These are phyloP conservation scores for Oppia nitens DNA, from an alignment of 1,140 invertebrate species.

Conservation along the genomic window DNA sequence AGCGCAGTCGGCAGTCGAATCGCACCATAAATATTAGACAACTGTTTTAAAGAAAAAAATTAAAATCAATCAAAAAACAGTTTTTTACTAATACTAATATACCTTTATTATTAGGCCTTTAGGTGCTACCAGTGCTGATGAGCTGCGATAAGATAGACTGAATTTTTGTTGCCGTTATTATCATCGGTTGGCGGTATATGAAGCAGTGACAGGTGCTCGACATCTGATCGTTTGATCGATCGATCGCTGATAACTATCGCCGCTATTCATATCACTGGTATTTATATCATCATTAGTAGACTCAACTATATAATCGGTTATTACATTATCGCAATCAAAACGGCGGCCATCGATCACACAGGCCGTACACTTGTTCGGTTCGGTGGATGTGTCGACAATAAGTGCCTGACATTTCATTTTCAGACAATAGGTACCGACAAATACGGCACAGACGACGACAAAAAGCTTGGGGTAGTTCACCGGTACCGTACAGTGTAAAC, in stretches of 20 bases:
- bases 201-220: slow-evolving; percentile 56
- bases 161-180: slow-evolving; percentile 14
- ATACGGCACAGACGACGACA: slow-evolving; percentile 88
- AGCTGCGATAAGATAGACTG: slow-evolving; percentile 58
- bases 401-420: slow-evolving; percentile 39
- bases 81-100: not conserved
- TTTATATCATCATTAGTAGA: too few relatives aligned
- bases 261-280: not conserved
- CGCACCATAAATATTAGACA: slow-evolving; percentile 31
- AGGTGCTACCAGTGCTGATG: slow-evolving; percentile 64
- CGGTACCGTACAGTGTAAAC: slow-evolving; percentile 88
- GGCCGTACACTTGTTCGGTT: not conserved
- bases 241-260: slow-evolving; percentile 55
- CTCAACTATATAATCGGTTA: slow-evolving; percentile 6
- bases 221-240: slow-evolving; percentile 40
- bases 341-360: slow-evolving; percentile 40
- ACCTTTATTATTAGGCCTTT: slow-evolving; percentile 57
- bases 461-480: slow-evolving; percentile 87
- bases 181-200: slow-evolving; percentile 48
- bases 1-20: slow-evolving; percentile 29
- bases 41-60: slow-evolving; percentile 1
- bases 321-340: slow-evolving; percentile 39
- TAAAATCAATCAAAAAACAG: not conserved
- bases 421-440: slow-evolving; percentile 82
- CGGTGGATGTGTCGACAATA: slow-evolving; percentile 28